Percentiles rank a stretch among this genome's conserved stretches.
Conservation (phyloP, 2,888 invertebrate genomes). For the Drosophila leonis region DNA sequence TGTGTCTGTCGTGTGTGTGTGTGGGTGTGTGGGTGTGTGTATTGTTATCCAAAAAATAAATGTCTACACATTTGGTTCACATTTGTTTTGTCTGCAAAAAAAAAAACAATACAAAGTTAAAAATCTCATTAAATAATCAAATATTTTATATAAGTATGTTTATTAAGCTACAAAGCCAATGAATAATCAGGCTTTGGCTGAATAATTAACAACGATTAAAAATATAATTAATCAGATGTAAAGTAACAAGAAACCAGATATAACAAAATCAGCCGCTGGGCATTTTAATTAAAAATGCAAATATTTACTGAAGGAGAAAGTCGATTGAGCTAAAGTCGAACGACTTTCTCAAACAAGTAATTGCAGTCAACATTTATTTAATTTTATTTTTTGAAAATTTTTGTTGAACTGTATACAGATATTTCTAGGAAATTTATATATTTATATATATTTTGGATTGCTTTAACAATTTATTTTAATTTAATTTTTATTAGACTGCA, state of each 20-base stretch:
- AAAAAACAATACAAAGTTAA: constrained; percentile 2
- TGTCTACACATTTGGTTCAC: constrained; percentile 55
- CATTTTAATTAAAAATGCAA: constrained; percentile 28
- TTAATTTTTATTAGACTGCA: no score
- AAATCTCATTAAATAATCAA: constrained; percentile 2
- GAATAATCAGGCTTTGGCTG: background rate
- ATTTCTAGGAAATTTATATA: background rate
- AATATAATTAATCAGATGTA: background rate
- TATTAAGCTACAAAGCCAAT: background rate
- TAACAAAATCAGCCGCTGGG: background rate
- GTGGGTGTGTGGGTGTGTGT: constrained; percentile 16
- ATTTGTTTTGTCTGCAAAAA: constrained; percentile 59
- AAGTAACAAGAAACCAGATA: background rate
- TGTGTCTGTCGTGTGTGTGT: background rate
- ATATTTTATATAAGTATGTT: constrained; percentile 2
- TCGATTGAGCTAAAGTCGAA: constrained; percentile 18
- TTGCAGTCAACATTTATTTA: constrained; percentile 5
- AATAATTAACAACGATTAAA: background rate
- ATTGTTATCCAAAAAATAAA: constrained; percentile 43
- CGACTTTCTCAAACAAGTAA: constrained; percentile 25
- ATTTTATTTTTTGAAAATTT: background rate
- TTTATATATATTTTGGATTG: background rate
- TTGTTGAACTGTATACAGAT: background rate
- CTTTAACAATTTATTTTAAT: no score
- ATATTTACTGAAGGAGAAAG: constrained; percentile 47